phyloP scores from a whole-genome alignment of 2,113 vertebrate species.

The Echinops telfairi region DNA sequence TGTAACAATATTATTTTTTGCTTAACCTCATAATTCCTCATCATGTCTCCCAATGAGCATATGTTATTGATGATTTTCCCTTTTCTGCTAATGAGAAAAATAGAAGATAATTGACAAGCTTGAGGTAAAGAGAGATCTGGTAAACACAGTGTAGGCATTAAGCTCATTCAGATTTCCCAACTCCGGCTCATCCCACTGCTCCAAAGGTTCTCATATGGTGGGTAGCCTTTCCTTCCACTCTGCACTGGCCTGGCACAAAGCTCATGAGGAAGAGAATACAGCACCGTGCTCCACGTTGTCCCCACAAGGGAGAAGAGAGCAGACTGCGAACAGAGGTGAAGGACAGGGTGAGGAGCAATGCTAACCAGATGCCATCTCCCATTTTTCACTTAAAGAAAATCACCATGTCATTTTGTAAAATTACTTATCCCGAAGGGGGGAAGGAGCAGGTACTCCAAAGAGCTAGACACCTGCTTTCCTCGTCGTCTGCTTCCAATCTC shows the following conservation, averaged over 20 bases:
- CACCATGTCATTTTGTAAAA: background rate
- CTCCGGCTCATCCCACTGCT: background rate
- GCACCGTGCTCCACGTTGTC: background rate
- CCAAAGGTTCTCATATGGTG: background rate
- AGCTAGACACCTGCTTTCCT: slow-evolving; percentile 73
- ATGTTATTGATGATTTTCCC: background rate
- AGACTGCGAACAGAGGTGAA: background rate
- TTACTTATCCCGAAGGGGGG: background rate
- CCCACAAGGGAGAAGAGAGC: background rate
- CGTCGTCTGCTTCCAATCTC: slow-evolving; percentile 49
- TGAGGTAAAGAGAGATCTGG: background rate
- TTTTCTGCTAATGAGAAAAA: background rate
- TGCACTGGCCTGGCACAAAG: background rate
- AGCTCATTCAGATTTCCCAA: background rate
- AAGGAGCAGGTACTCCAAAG: slow-evolving; percentile 28
- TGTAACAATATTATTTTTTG: no score
- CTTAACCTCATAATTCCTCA: no score
- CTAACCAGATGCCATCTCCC: slow-evolving; percentile 33
- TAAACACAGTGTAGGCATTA: background rate
- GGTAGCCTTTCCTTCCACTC: background rate
- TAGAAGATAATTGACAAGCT: background rate
- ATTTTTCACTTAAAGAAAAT: slow-evolving; percentile 44
- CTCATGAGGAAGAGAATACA: background rate
- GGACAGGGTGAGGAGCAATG: slow-evolving; percentile 14
- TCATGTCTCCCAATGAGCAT: no score